Percentiles rank a stretch among this genome's conserved stretches.
These are phyloP conservation scores for Cartodere bifasciata DNA, from an alignment of 2,888 invertebrate species.

Conservation along the genomic window DNA sequence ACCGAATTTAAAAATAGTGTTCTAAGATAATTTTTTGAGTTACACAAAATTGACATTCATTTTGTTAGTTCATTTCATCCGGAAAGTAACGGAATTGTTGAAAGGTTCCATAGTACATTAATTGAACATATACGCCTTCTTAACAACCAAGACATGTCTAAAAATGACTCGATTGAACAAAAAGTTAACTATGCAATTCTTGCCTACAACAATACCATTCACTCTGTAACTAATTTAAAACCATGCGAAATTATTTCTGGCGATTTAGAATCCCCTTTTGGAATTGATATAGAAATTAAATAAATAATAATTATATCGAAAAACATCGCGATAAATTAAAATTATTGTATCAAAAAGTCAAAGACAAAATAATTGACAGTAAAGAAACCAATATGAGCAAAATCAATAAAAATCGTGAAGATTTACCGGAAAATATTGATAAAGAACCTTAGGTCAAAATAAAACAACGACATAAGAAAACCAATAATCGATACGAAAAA, in stretches of 20 bases:
- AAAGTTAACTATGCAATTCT: constrained; percentile 8
- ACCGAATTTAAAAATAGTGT: constrained; percentile 6
- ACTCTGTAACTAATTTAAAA: constrained; percentile 7
- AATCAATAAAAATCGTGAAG: too few species aligned
- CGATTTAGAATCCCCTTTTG: constrained; percentile 6
- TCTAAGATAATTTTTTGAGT: constrained; percentile 5
- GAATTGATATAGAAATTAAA: constrained; percentile 7
- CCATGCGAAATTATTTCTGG: constrained; percentile 8
- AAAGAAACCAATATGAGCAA: too few species aligned
- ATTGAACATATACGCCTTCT: constrained; percentile 4
- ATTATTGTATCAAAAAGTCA: constrained; percentile 6
- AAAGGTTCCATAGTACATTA: constrained; percentile 8
- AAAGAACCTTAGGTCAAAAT: too few species aligned
- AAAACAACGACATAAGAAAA: too few species aligned
- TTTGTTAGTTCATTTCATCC: constrained; percentile 2
- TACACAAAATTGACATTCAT: constrained; percentile 6
- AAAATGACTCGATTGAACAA: constrained; percentile 7
- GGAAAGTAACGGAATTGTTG: constrained; percentile 4
- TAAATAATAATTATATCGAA: constrained; percentile 4
- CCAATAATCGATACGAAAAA: too few species aligned
- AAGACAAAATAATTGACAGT: too few species aligned
- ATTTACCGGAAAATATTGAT: too few species aligned
- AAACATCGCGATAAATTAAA: constrained; percentile 9
- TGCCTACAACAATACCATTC: constrained; percentile 9
- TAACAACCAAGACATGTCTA: constrained; percentile 6